Percentiles rank a stretch among this genome's conserved stretches.
phyloP scores from a whole-genome alignment of 1,140 invertebrate species.

The Drosophila pectinifera region DNA sequence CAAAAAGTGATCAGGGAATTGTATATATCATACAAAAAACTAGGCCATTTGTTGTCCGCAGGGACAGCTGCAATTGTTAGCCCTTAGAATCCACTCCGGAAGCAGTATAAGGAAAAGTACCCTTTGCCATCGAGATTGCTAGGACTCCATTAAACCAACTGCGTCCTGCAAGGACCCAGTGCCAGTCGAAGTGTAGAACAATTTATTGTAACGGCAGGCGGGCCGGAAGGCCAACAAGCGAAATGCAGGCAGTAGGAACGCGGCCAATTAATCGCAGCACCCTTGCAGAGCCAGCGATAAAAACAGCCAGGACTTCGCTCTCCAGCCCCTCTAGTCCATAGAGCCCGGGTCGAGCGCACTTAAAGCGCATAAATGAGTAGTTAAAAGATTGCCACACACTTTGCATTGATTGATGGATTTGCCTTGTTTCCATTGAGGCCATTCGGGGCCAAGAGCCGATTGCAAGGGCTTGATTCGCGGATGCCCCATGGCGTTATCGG shows the following conservation, averaged over 20 bases:
- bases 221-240: constrained; percentile 10
- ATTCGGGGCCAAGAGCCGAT: constrained; percentile 40
- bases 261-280: constrained; percentile 48
- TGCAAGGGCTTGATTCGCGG: constrained; percentile 19
- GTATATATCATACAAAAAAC: not conserved
- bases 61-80: not conserved
- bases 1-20: constrained; percentile 4
- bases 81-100: not conserved
- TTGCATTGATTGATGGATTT: constrained; percentile 55
- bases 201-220: constrained; percentile 49
- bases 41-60: not conserved
- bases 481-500: too few species aligned
- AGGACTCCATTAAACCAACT: constrained; percentile 13
- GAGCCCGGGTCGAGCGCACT: constrained; percentile 17
- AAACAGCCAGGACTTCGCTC: not conserved
- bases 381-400: constrained; percentile 63
- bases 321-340: not conserved
- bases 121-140: not conserved
- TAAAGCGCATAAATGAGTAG: constrained; percentile 56
- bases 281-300: constrained; percentile 6
- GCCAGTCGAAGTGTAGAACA: constrained; percentile 32
- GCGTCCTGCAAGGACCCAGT: constrained; percentile 13
- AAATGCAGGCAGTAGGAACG: constrained; percentile 17
- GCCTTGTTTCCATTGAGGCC: constrained; percentile 29
- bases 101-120: not conserved